Evolutionary conservation across 2,113 vertebrate genomes (phyloP), one percentile per base, ranked within the genome.

Genomic region (Asarcornis scutulata): DNA sequence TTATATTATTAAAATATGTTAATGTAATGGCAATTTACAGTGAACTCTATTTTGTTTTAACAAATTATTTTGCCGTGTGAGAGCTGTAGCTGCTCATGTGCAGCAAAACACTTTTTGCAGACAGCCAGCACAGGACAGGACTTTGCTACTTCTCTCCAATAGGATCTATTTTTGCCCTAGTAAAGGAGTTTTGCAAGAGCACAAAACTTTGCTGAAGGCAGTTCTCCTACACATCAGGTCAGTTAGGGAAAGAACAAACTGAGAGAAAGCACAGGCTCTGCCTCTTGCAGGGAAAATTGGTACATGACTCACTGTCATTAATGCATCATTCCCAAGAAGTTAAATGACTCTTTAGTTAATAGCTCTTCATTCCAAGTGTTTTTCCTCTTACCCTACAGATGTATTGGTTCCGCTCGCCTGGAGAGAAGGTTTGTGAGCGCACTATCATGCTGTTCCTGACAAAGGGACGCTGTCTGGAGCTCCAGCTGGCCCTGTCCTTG

Each of bases 391-490:
- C 98, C 98, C 98, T 98, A 95, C 98, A 99, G 97, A 98, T 97
- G 89, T 99, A 98, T 87, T 98, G 98, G 96, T 96, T 98, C 91
- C 98, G 97, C 94, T 98, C 98, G 34, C 98, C 98, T 6, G 98
- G 98, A 62, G 98, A 99, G 91, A 99, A 99, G 91, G 98, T 99
- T 80, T 99, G 98, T 2, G 98, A 99, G 87, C 98, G 98, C 76
- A 99, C 98, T 5, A 99, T 98, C 98, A 98, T 94, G 73, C 98
- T 98, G 97, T 97, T 98, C 72, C 98, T 96, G 84, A 98, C 97
- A 71, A 98, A 98, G 8, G 98, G 96, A 59, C 86, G 96, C 95
- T 98, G 98, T 83, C 97, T 96, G 3, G 92, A 90, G 63, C 97
- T 97, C 93, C 98, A 97, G 92, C 95, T 92, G 69, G 50, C 77